These are phyloP conservation scores for Syngnathus floridae DNA, from an alignment of 2,113 vertebrate genomes.

Conservation along the genomic window DNA sequence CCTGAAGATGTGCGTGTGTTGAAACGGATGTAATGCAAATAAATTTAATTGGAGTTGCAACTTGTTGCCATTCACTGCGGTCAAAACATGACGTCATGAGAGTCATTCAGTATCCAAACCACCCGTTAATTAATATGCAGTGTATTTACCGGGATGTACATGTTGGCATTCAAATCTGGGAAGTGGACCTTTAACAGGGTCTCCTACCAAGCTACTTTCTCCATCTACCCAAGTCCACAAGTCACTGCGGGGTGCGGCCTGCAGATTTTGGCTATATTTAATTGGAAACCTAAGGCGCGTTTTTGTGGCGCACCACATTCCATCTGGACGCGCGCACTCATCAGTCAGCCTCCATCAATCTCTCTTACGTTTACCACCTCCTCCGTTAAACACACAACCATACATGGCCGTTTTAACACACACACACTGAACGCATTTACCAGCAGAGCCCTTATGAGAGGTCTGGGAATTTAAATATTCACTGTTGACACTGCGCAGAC, in stretches of 20 bases:
- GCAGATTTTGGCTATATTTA: conserved; percentile 35
- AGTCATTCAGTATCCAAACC: not conserved
- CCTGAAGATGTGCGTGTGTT: not conserved
- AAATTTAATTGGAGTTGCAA: not conserved
- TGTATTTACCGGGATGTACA: not conserved
- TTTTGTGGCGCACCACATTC: conserved; percentile 56
- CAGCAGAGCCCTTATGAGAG: conserved; percentile 91
- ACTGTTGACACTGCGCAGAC: conserved; percentile 93
- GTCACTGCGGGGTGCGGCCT: conserved; percentile 49
- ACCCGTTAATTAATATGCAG: not conserved
- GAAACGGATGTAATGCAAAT: not conserved
- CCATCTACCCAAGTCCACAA: conserved; percentile 24
- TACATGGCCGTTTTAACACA: conserved; percentile 66
- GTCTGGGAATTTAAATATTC: conserved; percentile 99
- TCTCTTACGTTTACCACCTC: conserved; percentile 50
- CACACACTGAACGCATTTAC: conserved; percentile 93
- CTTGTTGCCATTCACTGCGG: not conserved
- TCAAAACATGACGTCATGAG: not conserved
- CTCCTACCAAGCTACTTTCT: conserved; percentile 4
- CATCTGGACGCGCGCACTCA: conserved; percentile 58
- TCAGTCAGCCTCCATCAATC: conserved; percentile 55
- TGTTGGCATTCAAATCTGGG: conserved; percentile 11
- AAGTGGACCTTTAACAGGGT: conserved; percentile 43
- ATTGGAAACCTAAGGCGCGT: conserved; percentile 35
- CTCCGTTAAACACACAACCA: conserved; percentile 37